Evolutionary conservation across 2,797 vertebrate genomes (phyloP), one percentile per base, ranked within the genome.

Genomic region (Etheostoma perlongum): DNA sequence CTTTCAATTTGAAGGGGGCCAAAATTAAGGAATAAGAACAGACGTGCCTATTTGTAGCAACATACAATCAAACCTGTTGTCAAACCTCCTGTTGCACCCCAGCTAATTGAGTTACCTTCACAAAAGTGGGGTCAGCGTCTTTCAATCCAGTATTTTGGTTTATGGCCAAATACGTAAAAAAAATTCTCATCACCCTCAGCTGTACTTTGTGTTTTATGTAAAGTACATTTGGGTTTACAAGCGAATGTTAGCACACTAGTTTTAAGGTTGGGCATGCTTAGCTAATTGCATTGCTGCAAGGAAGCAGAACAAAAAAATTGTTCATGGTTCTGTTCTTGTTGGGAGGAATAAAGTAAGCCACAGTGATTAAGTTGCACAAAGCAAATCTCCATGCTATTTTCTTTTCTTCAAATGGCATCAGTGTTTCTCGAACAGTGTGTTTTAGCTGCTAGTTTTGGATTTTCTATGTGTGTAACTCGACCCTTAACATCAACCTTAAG

Each of bases 1-100:
- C 6, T 59, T 84, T 78, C 48, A 62, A 64, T 67, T 79, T 21
- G 3, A 53, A 12, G 19, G 46, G 63, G 63, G 4, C 21, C 0
- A 30, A 42, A 54, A 11, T 42, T 54, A 36, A 40, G 44, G 10
- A 9, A 44, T 54, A 42, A 15, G n/a, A 60, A 61, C 1, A 64
- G 25, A 27, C 12, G 18, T 64, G 47, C 3, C 5, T 2, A 25
- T 52, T 66, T 11, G 21, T n/a, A 67, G 14, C n/a, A 53, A 23
- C 30, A 33, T 46, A 42, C 6, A 70, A 6, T 51, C 36, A 58
- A 66, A 69, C 48, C n/a, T n/a, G n/a, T n/a, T n/a, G n/a, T n/a
- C n/a, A 36, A 36, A 36, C 8, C 33, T 36, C 33, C 33, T 36
- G 33, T 36, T 36, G 33, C 33, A 9, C 33, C 33, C 33, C 8